Conservation (phyloP, 1,140 invertebrate genomes). For the Berghia stephanieae region DNA sequence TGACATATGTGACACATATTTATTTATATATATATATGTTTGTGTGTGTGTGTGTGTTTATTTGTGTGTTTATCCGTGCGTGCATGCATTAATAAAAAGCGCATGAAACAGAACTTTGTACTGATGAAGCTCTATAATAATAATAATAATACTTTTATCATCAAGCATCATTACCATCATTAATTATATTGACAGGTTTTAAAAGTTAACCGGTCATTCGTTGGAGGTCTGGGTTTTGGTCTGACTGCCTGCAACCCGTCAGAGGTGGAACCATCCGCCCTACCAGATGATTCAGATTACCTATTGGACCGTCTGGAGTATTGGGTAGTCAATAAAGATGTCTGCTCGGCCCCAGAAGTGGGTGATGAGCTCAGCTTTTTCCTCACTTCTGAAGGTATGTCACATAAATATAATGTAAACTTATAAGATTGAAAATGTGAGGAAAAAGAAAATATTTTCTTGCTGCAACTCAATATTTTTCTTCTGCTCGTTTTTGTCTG, state of each 20-base stretch:
- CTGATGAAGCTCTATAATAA: too few relatives aligned
- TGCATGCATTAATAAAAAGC: too few relatives aligned
- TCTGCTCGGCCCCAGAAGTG: slow-evolving; percentile 81
- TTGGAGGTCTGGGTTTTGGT: slow-evolving; percentile 88
- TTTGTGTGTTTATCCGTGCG: too few relatives aligned
- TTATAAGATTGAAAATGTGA: neutral
- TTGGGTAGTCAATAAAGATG: slow-evolving; percentile 95
- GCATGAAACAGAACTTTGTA: too few relatives aligned
- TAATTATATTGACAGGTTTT: slow-evolving; percentile 68
- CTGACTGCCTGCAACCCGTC: slow-evolving; percentile 92
- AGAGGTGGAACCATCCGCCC: slow-evolving; percentile 74
- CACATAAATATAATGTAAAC: neutral
- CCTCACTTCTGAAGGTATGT: slow-evolving; percentile 77
- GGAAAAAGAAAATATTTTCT: neutral
- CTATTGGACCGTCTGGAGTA: slow-evolving; percentile 94
- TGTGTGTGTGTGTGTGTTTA: too few relatives aligned
- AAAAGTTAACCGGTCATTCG: slow-evolving; percentile 84
- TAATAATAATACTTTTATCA: too few relatives aligned
- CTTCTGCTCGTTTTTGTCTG: neutral
- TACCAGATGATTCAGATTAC: slow-evolving; percentile 93
- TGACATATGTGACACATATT: too few relatives aligned
- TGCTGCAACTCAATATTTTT: neutral
- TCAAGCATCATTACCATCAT: too few relatives aligned
- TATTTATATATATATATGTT: too few relatives aligned
- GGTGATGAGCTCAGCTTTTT: slow-evolving; percentile 93